phyloP scores from a whole-genome alignment of 2,888 invertebrate genomes.

The Drosophila sordidula region DNA sequence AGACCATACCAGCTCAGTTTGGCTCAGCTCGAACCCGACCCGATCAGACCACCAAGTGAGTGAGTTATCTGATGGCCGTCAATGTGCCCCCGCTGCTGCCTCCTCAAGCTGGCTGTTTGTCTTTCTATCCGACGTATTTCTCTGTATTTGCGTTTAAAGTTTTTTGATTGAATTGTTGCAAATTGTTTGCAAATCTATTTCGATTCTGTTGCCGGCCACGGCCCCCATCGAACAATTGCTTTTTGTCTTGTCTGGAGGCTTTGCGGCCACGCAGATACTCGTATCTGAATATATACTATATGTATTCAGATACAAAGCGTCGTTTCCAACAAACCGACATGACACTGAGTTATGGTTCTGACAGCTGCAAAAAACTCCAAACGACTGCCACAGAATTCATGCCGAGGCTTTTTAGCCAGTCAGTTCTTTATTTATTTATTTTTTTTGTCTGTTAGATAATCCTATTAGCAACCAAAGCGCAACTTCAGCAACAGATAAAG shows the following conservation, averaged over 20 bases:
- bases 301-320: conserved; percentile 47
- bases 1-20: conserved; percentile 13
- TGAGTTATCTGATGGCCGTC: conserved; percentile 81
- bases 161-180: conserved; percentile 84
- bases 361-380: conserved; percentile 69
- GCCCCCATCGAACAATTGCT: conserved; percentile 73
- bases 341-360: conserved; percentile 81
- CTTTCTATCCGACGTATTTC: conserved; percentile 37
- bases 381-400: conserved; percentile 44
- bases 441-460: conserved; percentile 63
- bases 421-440: conserved; percentile 25
- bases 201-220: conserved; percentile 51
- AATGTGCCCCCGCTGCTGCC: conserved; percentile 41
- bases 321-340: conserved; percentile 62
- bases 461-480: conserved; percentile 75
- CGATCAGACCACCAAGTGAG: conserved; percentile 74
- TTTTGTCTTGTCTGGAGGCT: conserved; percentile 73
- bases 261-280: conserved; percentile 68
- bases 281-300: conserved; percentile 47
- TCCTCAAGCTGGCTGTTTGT: conserved; percentile 29
- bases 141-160: conserved; percentile 78
- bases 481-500: conserved; percentile 80
- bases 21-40: conserved; percentile 7
- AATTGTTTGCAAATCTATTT: conserved; percentile 82
- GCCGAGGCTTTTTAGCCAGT: conserved; percentile 43